A percentile compares a stretch with the other conserved stretches of the same genome.
These are phyloP conservation scores for Cephus pulcher DNA, from an alignment of 2,888 invertebrate genomes.

Conservation along the genomic window DNA sequence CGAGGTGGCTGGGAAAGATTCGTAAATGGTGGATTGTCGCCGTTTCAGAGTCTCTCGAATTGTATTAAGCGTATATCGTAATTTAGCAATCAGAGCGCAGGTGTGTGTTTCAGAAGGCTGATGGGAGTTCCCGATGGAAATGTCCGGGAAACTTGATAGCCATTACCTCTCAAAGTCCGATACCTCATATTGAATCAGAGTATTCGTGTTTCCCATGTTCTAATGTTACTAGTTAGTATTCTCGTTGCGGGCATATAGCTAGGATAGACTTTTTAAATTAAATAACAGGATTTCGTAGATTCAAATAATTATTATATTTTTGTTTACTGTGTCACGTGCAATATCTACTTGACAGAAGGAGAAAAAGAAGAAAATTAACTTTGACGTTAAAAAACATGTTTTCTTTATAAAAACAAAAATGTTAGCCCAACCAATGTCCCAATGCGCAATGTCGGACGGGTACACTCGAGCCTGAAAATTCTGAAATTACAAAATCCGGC, in stretches of 20 bases:
- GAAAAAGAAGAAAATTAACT: neutral
- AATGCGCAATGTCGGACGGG: neutral
- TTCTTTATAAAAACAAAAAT: neutral
- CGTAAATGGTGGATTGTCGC: neutral
- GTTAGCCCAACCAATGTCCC: neutral
- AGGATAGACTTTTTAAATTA: neutral
- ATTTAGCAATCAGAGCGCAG: constrained; percentile 57
- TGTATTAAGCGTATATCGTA: constrained; percentile 47
- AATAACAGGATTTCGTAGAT: neutral
- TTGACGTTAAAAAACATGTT: neutral
- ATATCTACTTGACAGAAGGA: neutral
- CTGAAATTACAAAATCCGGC: neutral
- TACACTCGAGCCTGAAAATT: neutral
- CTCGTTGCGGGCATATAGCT: neutral
- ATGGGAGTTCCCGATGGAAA: constrained; percentile 13
- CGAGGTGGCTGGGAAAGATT: neutral
- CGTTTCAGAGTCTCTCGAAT: constrained; percentile 29
- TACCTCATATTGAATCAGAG: neutral
- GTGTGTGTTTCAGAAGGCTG: constrained; percentile 38
- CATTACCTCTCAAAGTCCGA: neutral
- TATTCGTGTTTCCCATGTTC: neutral
- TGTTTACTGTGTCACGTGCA: neutral
- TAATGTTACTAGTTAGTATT: neutral
- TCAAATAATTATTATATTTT: neutral
- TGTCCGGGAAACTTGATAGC: neutral